A percentile compares a stretch with the other conserved stretches of the same genome.
Conservation (phyloP, 2,888 invertebrate genomes). For the Agelastica alni region DNA sequence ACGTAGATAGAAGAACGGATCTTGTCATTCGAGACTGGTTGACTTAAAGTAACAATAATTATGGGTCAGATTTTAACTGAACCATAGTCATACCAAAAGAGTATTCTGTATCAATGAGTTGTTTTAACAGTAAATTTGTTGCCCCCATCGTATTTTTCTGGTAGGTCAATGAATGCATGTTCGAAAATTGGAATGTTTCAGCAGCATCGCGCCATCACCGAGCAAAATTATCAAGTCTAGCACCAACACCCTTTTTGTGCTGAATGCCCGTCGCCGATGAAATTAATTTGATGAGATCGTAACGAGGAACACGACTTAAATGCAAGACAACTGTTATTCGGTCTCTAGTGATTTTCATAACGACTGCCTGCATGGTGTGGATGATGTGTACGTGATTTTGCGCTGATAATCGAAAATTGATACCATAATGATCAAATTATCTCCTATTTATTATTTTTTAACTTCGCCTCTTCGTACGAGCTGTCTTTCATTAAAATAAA, state of each 20-base stretch:
- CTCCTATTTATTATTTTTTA: slow-evolving; percentile 24
- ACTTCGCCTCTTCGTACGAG: slow-evolving; percentile 1
- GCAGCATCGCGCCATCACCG: too few species aligned
- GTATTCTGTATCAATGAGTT: too few species aligned
- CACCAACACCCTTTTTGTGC: neutral
- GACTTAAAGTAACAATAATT: too few species aligned
- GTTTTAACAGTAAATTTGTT: too few species aligned
- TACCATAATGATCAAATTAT: slow-evolving; percentile 54
- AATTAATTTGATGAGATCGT: slow-evolving; percentile 42
- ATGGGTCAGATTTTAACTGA: too few species aligned
- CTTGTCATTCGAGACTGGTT: too few species aligned
- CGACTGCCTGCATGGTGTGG: slow-evolving; percentile 31
- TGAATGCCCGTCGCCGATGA: slow-evolving; percentile 18
- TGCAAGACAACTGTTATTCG: slow-evolving; percentile 19
- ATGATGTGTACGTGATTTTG: slow-evolving; percentile 51
- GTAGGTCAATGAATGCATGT: too few species aligned
- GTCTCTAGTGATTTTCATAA: slow-evolving; percentile 23
- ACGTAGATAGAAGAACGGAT: too few species aligned
- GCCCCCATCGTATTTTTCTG: too few species aligned
- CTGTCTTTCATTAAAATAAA: slow-evolving; percentile 7
- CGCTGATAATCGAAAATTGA: slow-evolving; percentile 55
- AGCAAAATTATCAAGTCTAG: too few species aligned
- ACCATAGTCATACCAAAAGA: too few species aligned
- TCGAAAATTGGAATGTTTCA: too few species aligned
- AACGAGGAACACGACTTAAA: slow-evolving; percentile 52